phyloP scores from a whole-genome alignment of 1,140 invertebrate species.

The Paraescarpia echinospica region DNA sequence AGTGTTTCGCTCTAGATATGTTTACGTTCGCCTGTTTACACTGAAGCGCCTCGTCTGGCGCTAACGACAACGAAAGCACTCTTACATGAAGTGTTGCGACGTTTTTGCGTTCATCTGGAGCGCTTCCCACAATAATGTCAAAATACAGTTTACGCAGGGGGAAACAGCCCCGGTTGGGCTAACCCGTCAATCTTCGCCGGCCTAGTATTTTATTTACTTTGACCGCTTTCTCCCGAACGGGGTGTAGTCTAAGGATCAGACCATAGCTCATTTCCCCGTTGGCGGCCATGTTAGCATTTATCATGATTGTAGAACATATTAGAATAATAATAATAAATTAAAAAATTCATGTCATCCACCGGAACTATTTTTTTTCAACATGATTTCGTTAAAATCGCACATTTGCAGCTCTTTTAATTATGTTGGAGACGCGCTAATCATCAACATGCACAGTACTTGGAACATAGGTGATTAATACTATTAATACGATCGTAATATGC shows the following conservation, averaged over 20 bases:
- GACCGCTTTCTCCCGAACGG: not conserved
- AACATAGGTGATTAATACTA: no score
- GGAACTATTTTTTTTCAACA: no score
- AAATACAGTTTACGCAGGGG: not conserved
- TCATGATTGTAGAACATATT: no score
- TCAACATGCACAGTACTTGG: no score
- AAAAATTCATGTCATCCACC: no score
- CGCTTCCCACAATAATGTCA: not conserved
- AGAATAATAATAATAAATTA: no score
- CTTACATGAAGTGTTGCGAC: not conserved
- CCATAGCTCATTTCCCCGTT: no score
- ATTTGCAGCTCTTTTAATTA: no score
- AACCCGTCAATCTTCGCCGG: not conserved
- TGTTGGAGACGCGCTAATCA: no score
- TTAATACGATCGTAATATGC: no score
- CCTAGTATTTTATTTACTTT: not conserved
- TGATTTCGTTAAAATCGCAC: no score
- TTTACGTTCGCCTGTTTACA: not conserved
- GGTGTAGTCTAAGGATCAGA: not conserved
- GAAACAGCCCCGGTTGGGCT: not conserved
- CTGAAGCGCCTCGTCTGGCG: not conserved
- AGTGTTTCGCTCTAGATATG: not conserved
- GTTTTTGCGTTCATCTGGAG: not conserved
- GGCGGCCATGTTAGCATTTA: no score
- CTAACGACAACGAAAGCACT: not conserved